Evolutionary conservation across 2,797 vertebrate species (phyloP).

Genomic region (Poeciliopsis presidionis): DNA sequence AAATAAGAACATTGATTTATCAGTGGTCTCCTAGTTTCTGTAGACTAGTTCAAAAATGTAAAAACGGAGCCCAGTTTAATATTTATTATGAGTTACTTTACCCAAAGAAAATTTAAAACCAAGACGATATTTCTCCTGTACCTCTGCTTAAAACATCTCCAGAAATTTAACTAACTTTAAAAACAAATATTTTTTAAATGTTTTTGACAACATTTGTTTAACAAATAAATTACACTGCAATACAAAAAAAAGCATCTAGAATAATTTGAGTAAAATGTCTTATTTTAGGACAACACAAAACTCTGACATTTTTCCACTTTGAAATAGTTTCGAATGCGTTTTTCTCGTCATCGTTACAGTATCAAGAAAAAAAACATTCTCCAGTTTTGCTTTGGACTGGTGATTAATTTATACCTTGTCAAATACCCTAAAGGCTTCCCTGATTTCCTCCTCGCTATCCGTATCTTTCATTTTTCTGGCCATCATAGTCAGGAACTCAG

Average conservation of each 20-base stretch:
- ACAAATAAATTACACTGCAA: not conserved
- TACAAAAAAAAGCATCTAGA: not conserved
- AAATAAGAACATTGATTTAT: too few species aligned
- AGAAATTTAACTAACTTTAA: not conserved
- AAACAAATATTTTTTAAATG: not conserved
- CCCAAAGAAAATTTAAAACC: too few species aligned
- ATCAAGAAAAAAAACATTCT: not conserved
- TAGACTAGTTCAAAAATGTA: not conserved
- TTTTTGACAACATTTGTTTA: not conserved
- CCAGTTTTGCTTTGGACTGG: not conserved
- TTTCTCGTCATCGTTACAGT: not conserved
- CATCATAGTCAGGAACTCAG: conserved; percentile 94
- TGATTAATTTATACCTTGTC: conserved; percentile 82
- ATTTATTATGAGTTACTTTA: not conserved
- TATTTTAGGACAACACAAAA: not conserved
- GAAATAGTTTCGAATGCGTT: too few species aligned
- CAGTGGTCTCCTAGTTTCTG: too few species aligned
- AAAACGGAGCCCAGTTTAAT: not conserved
- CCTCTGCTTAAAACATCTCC: not conserved
- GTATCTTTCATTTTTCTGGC: conserved; percentile 94
- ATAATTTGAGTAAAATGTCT: not conserved
- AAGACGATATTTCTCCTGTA: not conserved
- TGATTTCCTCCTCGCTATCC: conserved; percentile 92
- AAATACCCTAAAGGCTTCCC: conserved; percentile 92
- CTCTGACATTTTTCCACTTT: not conserved